Evolutionary conservation across 2,888 invertebrate genomes (phyloP).

Genomic region (Callyntrura sp.): DNA sequence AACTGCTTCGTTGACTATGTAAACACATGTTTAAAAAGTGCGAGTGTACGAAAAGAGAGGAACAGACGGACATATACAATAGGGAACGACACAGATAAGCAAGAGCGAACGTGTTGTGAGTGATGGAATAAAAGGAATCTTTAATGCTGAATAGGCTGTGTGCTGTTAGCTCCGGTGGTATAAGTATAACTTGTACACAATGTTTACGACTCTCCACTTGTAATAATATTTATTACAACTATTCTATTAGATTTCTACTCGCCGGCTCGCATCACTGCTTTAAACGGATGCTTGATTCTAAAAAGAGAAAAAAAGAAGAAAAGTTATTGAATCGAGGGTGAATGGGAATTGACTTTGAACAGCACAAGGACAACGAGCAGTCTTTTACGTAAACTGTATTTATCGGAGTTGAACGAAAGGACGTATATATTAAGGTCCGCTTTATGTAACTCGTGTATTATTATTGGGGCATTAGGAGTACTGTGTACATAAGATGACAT

Average conservation of each 20-base stretch:
- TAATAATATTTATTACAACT: constrained; percentile 44
- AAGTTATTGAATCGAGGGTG: constrained; percentile 63
- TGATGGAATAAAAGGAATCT: background rate
- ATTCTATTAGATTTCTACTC: background rate
- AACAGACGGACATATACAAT: background rate
- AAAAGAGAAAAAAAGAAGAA: constrained; percentile 30
- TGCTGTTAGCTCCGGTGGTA: background rate
- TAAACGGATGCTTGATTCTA: constrained; percentile 56
- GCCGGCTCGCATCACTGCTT: constrained; percentile 40
- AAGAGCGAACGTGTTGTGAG: background rate
- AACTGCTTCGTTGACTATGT: constrained; percentile 52
- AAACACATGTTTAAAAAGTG: constrained; percentile 48
- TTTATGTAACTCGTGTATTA: background rate
- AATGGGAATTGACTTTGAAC: constrained; percentile 63
- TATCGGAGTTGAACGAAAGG: background rate
- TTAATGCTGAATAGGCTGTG: background rate
- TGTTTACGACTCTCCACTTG: background rate
- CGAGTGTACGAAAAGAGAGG: background rate
- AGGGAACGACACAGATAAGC: background rate
- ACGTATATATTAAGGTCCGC: background rate
- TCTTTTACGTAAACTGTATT: background rate
- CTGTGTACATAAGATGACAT: background rate
- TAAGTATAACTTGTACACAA: background rate
- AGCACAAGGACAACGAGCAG: background rate
- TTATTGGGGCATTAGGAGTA: background rate